Base-by-base conservation (phyloP, 2,888 invertebrate genomes). In the Vanessa cardui region DNA sequence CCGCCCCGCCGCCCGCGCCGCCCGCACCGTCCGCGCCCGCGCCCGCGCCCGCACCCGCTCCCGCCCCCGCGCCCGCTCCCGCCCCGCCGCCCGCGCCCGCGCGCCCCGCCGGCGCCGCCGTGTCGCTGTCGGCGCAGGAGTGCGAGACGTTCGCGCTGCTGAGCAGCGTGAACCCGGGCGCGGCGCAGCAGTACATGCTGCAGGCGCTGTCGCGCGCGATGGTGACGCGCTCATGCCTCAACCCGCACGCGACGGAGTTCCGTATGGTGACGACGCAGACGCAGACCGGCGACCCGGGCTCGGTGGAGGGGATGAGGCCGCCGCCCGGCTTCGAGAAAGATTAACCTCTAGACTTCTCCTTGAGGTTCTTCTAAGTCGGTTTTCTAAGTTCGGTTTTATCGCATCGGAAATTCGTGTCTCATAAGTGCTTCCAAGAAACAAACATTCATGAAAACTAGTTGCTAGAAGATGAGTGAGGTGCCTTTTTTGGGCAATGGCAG, bases 111-210 rank as follows among this genome's bases (percentile, higher is more conserved):
- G 33, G n/a, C n/a, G 58, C 70, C n/a, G 58, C 70, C 47, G 80
- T 85, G 70, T 74, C 73, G 60, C 78, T 88, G 69, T 76, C 81
- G 68, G 71, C 72, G 70, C 72, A 77, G 26, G 86, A 88, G 76
- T 82, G 81, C 76, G 81, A 83, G 73, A 76, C 81, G 70, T 85
- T 82, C 80, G 66, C 72, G 64, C 65, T 79, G 71, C 78, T 89
- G 74, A 76, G 78, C 69, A 69, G 69, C 58, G 76, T 82, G 69
- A 83, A 85, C 77, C 73, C 83, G 62, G 69, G 18, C 61, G 82
- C 83, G 49, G 89, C 89, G 71, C 82, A 84, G 72, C 81, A 79
- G 73, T 89, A 79, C 82, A 81, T 88, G 82, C 62, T 78, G 76
- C 78, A 79, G 60, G 79, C 83, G 31, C 71, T 85, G 65, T 70